These are phyloP conservation scores for Diarsia brunnea DNA, from an alignment of 2,888 invertebrate genomes.

Conservation along the genomic window DNA sequence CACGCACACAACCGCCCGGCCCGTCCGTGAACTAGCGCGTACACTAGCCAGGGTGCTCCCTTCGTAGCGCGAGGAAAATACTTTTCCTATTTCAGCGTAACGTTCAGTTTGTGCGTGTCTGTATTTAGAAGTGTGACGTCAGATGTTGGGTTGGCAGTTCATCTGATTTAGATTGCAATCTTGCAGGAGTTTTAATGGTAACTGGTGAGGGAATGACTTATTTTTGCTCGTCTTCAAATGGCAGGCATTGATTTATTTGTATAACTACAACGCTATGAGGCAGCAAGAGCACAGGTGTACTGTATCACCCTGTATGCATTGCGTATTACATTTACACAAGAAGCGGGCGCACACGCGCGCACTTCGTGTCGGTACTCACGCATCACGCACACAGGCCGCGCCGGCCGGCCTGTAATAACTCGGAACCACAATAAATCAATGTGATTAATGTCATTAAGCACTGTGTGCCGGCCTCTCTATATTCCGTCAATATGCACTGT, in stretches of 20 bases:
- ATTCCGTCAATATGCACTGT: slow-evolving; percentile 91
- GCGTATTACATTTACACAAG: slow-evolving; percentile 87
- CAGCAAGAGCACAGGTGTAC: slow-evolving; percentile 71
- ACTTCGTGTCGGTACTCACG: slow-evolving; percentile 69
- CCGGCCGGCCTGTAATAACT: slow-evolving; percentile 90
- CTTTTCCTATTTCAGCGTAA: slow-evolving; percentile 31
- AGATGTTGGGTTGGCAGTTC: slow-evolving; percentile 13
- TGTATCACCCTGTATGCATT: slow-evolving; percentile 82
- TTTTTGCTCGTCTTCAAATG: slow-evolving; percentile 20
- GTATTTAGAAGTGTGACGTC: not conserved
- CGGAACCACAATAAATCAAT: slow-evolving; percentile 91
- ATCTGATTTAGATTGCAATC: not conserved
- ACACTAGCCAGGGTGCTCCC: slow-evolving; percentile 81
- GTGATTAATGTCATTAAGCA: slow-evolving; percentile 91
- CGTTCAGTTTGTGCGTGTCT: slow-evolving; percentile 21
- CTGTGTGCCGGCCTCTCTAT: slow-evolving; percentile 91
- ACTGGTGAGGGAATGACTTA: slow-evolving; percentile 20
- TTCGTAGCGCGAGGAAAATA: slow-evolving; percentile 36
- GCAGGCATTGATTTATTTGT: slow-evolving; percentile 11
- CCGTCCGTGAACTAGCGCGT: slow-evolving; percentile 78
- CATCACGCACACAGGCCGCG: slow-evolving; percentile 80
- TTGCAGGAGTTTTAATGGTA: slow-evolving; percentile 28
- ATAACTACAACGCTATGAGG: slow-evolving; percentile 21
- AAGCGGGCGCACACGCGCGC: slow-evolving; percentile 78
- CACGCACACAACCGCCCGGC: slow-evolving; percentile 80